These are phyloP conservation scores for Sebastiscus albofasciatus DNA, from an alignment of 2,797 vertebrate species.

Conservation along the genomic window DNA sequence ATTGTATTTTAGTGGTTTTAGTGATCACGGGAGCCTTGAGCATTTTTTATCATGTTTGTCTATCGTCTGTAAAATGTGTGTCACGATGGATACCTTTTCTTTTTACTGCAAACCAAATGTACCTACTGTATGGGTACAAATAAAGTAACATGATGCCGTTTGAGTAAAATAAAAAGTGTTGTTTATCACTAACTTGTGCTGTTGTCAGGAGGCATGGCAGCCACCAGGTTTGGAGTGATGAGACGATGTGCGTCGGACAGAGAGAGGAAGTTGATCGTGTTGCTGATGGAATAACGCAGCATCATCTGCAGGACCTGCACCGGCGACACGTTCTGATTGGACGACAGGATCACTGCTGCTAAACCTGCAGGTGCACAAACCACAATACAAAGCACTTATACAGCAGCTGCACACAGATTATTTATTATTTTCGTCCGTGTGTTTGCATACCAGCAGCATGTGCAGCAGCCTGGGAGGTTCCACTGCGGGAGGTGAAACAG, in stretches of 20 bases:
- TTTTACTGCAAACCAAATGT: too few species aligned
- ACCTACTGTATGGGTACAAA: too few species aligned
- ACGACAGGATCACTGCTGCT: conserved; percentile 84
- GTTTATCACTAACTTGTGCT: conserved; percentile 63
- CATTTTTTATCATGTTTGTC: too few species aligned
- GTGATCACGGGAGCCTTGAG: too few species aligned
- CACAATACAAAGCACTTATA: background rate
- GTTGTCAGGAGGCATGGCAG: conserved; percentile 71
- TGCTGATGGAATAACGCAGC: conserved; percentile 81
- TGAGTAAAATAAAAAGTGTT: too few species aligned
- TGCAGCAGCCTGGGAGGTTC: conserved; percentile 90
- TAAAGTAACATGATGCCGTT: too few species aligned
- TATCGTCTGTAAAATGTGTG: too few species aligned
- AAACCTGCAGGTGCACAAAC: conserved; percentile 78
- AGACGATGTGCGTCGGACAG: conserved; percentile 82
- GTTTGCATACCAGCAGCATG: conserved; percentile 83
- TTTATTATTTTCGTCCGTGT: too few species aligned
- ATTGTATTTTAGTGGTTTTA: too few species aligned
- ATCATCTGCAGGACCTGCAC: conserved; percentile 86
- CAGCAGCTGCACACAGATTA: background rate
- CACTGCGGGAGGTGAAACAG: conserved; percentile 88
- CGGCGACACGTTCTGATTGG: conserved; percentile 71
- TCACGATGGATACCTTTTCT: too few species aligned
- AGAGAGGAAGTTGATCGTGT: conserved; percentile 76
- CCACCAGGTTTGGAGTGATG: conserved; percentile 86